Evolutionary conservation across 2,888 invertebrate species (phyloP).

Genomic region (Icerya purchasi): DNA sequence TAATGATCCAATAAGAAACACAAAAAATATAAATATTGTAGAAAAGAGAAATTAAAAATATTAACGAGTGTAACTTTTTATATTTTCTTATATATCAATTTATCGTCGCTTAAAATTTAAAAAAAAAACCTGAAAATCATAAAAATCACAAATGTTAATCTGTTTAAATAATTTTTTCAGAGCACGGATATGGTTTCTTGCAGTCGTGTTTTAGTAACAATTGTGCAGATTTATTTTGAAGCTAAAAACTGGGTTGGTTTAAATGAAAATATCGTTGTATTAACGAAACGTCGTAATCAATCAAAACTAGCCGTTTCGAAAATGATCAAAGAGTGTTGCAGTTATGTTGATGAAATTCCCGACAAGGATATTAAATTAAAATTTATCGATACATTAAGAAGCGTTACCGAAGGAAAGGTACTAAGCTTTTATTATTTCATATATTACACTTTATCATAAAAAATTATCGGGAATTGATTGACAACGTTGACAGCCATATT

Average conservation of each 20-base stretch:
- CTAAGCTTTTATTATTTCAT: constrained; percentile 8
- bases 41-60: background rate
- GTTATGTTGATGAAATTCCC: constrained; percentile 78
- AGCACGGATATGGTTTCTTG: constrained; percentile 91
- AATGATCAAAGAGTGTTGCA: constrained; percentile 89
- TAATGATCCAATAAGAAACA: too few species aligned
- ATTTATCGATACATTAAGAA: constrained; percentile 81
- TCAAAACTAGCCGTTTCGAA: constrained; percentile 90
- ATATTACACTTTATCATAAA: background rate
- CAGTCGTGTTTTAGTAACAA: constrained; percentile 71
- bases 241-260: constrained; percentile 79
- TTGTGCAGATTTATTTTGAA: constrained; percentile 78
- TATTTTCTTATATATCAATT: too few species aligned
- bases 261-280: constrained; percentile 73
- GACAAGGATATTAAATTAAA: constrained; percentile 77
- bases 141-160: too few species aligned
- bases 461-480: background rate
- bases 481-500: too few species aligned
- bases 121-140: too few species aligned
- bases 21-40: background rate
- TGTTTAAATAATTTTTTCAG: constrained; percentile 27
- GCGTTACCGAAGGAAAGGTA: constrained; percentile 90
- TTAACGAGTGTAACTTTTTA: too few species aligned
- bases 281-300: constrained; percentile 86
- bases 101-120: too few species aligned